Percentiles rank a stretch among this genome's conserved stretches.
Conservation (phyloP, 2,797 vertebrate genomes). For the Distichodus sexfasciatus region DNA sequence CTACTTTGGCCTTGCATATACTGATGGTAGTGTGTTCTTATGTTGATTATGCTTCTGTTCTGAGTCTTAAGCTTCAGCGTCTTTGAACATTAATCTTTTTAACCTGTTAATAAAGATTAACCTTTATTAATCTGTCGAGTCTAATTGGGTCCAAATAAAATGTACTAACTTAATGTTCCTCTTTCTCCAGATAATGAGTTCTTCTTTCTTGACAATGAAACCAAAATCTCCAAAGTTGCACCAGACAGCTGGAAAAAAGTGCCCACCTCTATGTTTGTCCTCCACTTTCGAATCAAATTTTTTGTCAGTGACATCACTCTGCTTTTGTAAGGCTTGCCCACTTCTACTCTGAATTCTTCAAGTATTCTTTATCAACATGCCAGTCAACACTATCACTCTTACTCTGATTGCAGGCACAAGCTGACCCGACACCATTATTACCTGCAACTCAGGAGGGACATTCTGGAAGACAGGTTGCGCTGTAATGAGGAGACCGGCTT, state of each 20-base stretch:
- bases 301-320: constrained; percentile 77
- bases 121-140: too few species aligned
- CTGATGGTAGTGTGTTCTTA: constrained; percentile 71
- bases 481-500: constrained; percentile 82
- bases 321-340: constrained; percentile 84
- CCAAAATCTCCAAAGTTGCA: constrained; percentile 84
- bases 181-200: constrained; percentile 81
- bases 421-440: constrained; percentile 87
- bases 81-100: not conserved
- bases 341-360: too few species aligned
- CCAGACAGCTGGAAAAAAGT: constrained; percentile 87
- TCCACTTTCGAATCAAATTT: constrained; percentile 87
- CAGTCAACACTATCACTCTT: not conserved
- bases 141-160: too few species aligned
- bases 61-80: not conserved
- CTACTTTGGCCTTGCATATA: constrained; percentile 89
- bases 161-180: not conserved
- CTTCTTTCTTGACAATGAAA: constrained; percentile 87
- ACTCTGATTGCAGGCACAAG: constrained; percentile 71
- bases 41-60: not conserved
- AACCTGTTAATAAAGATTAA: too few species aligned
- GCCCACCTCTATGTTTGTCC: constrained; percentile 74
- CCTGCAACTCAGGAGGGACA: constrained; percentile 88
- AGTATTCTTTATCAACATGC: not conserved
- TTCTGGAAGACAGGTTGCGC: constrained; percentile 82